Conservation (phyloP, 2,113 vertebrate genomes). For the Gambusia affinis region DNA sequence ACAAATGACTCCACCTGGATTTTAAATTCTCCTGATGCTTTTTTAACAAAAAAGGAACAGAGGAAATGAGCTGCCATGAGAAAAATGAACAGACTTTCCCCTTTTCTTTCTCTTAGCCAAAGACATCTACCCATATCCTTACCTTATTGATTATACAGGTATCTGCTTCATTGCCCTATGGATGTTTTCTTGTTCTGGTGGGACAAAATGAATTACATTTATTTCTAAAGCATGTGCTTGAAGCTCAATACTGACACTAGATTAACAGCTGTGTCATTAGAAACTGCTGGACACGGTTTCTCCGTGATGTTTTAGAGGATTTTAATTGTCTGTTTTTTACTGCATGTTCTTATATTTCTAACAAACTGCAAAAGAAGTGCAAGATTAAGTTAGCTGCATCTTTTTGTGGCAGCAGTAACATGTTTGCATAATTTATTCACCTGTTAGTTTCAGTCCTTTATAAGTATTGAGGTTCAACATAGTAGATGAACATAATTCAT, state of each 20-base stretch:
- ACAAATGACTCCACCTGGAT: slow-evolving; percentile 52
- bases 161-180: slow-evolving; percentile 41
- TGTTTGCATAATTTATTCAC: neutral
- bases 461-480: neutral
- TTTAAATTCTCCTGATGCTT: slow-evolving; percentile 42
- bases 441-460: neutral
- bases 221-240: slow-evolving; percentile 51
- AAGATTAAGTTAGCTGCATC: neutral
- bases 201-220: neutral
- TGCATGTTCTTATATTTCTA: neutral
- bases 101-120: slow-evolving; percentile 54
- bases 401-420: neutral
- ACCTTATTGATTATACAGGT: slow-evolving; percentile 82
- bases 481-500: neutral
- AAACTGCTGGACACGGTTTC: neutral
- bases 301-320: neutral
- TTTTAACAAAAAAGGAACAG: slow-evolving; percentile 21
- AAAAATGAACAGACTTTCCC: slow-evolving; percentile 41
- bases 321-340: neutral
- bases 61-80: slow-evolving; percentile 1
- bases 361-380: neutral
- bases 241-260: slow-evolving; percentile 31
- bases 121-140: slow-evolving; percentile 84
- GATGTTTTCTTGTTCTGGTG: slow-evolving; percentile 20
- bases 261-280: slow-evolving; percentile 17